Evolutionary conservation across 2,888 invertebrate genomes (phyloP).

Genomic region (Phengaris arion): DNA sequence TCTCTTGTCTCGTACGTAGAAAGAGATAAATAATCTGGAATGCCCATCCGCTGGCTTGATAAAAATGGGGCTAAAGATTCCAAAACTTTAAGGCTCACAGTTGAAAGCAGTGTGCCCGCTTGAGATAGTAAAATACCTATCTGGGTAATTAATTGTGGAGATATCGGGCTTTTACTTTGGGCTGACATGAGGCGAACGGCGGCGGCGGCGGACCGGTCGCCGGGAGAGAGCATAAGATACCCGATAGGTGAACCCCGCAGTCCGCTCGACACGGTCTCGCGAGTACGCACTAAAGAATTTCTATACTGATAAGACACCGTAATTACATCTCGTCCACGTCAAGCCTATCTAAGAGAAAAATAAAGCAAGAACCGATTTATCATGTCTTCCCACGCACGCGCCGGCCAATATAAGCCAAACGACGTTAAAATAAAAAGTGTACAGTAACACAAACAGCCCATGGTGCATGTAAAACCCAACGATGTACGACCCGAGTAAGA

Average conservation of each 20-base stretch:
- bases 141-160: slow-evolving; percentile 23
- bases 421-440: slow-evolving; percentile 61
- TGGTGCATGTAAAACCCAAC: slow-evolving; percentile 77
- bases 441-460: slow-evolving; percentile 53
- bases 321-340: slow-evolving; percentile 66
- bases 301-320: slow-evolving; percentile 56
- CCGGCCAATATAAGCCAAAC: slow-evolving; percentile 67
- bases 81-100: background rate
- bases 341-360: slow-evolving; percentile 65
- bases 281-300: slow-evolving; percentile 56
- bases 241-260: slow-evolving; percentile 45
- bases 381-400: slow-evolving; percentile 73
- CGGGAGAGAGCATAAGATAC: slow-evolving; percentile 41
- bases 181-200: slow-evolving; percentile 32
- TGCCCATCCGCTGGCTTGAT: background rate
- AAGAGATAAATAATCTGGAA: slow-evolving; percentile 19
- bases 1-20: slow-evolving; percentile 24
- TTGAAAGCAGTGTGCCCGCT: background rate
- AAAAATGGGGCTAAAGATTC: background rate
- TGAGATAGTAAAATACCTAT: background rate
- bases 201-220: slow-evolving; percentile 42
- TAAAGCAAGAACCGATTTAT: slow-evolving; percentile 73
- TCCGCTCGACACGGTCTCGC: slow-evolving; percentile 44
- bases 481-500: slow-evolving; percentile 67
- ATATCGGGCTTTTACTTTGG: slow-evolving; percentile 36